These are phyloP conservation scores for Serrognathus titanus DNA, from an alignment of 2,888 invertebrate genomes.

Conservation along the genomic window DNA sequence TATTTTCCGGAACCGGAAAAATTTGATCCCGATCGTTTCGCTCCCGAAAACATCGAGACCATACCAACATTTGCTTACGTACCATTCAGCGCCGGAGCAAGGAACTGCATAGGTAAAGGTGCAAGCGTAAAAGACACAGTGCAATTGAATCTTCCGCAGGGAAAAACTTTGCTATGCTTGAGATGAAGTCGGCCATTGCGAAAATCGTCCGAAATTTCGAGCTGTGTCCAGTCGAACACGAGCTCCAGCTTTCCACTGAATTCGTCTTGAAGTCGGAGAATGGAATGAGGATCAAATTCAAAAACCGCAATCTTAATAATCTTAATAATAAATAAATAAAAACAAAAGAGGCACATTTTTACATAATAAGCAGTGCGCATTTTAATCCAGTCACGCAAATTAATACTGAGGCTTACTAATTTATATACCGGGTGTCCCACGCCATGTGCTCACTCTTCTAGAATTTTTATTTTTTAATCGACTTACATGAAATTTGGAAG, in stretches of 20 bases:
- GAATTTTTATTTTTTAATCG: too few species aligned
- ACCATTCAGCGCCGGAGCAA: constrained; percentile 47
- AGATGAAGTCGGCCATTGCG: constrained; percentile 9
- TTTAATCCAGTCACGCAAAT: too few species aligned
- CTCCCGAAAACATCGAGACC: constrained; percentile 38
- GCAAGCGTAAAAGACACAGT: not conserved
- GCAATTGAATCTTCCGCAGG: not conserved
- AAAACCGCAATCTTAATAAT: too few species aligned
- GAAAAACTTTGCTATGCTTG: constrained; percentile 14
- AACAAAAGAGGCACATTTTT: too few species aligned
- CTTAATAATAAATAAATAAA: too few species aligned
- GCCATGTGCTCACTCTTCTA: too few species aligned
- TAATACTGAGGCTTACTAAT: too few species aligned
- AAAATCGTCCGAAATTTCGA: constrained; percentile 12
- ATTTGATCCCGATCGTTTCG: constrained; percentile 35
- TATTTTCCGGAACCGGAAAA: constrained; percentile 44
- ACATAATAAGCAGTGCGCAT: too few species aligned
- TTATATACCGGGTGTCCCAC: too few species aligned
- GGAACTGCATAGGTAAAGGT: constrained; percentile 40
- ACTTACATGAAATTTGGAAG: too few species aligned
- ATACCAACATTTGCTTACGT: constrained; percentile 47
- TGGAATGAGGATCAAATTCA: too few species aligned
- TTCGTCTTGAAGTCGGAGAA: not conserved
- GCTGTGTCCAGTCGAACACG: constrained; percentile 4
- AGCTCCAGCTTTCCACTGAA: constrained; percentile 1